Base-by-base conservation (phyloP, 2,797 vertebrate species). In the Phoebastria nigripes region DNA sequence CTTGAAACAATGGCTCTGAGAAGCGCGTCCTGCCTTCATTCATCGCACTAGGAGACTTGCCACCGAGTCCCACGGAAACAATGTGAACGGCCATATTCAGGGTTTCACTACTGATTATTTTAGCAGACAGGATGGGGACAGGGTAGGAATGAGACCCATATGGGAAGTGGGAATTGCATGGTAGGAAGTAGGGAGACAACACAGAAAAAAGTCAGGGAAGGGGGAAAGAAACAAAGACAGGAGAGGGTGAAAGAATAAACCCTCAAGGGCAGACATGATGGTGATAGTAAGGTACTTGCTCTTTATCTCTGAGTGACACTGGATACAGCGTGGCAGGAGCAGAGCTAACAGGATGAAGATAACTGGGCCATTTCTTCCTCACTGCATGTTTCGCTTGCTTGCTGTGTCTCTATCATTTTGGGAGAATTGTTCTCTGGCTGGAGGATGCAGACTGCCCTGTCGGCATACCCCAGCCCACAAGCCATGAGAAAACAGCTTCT, bases 81-180 rank as follows among this genome's bases (percentile, higher is more conserved):
- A 97, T 96, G 94, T 86, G 92, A 95, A 93, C 54, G 51, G 87
- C 94, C 96, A 95, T 90, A 81, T 95, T 97, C 95, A 76, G 94
- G 76, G 90, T 87, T 93, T 95, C 93, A 78, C 83, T 94, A 86
- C 92, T 97, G 96, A 95, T 97, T 96, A 95, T 95, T 96, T 95
- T 95, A 97, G 94, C 96, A 97, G 96, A 95, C 95, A 96, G 96
- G 96, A 96, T 96, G 96, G 93, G 96, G 96, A 93, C 93, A 82
- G 93, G 67, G 95, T 89, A 97, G 93, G 82, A 97, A 93, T 82
- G 94, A 95, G 87, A 96, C 94, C 90, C 82, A 88, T 95, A 72
- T 96, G 95, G 92, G 95, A 97, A 97, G 79, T 94, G 93, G 90
- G 90, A 96, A 94, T 96, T 97, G 95, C 95, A 97, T 96, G 95